A percentile compares a stretch with the other conserved stretches of the same genome.
Conservation (phyloP, 2,888 invertebrate species). For the Norana najaformis region DNA sequence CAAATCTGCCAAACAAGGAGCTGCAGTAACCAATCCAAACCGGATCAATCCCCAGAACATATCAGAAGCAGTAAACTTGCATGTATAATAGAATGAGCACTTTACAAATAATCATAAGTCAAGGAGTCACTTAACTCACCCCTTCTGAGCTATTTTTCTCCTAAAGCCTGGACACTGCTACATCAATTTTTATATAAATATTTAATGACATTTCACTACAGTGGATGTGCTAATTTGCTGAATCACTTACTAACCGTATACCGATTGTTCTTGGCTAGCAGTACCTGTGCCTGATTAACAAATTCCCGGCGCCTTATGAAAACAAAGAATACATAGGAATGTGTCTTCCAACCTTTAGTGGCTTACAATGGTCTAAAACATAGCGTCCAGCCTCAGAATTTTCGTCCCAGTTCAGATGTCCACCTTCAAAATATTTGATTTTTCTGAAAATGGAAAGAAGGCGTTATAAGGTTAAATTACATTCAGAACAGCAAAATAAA, state of each 20-base stretch:
- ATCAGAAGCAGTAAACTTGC: background rate
- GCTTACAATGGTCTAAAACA: conserved; percentile 30
- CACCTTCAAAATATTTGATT: conserved; percentile 30
- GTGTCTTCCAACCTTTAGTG: conserved; percentile 28
- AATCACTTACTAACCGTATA: background rate
- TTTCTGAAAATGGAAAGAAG: conserved; percentile 28
- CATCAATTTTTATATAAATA: too few relatives aligned
- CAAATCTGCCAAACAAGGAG: background rate
- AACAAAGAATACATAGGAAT: conserved; percentile 9
- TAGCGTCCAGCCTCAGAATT: conserved; percentile 28
- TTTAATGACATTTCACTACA: background rate
- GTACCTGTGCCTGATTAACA: background rate
- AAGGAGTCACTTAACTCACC: background rate
- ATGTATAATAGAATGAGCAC: background rate
- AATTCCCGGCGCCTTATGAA: background rate
- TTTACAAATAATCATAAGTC: background rate
- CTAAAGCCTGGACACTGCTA: background rate
- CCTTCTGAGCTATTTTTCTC: background rate
- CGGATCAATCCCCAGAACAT: background rate
- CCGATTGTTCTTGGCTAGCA: background rate
- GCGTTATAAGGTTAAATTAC: background rate
- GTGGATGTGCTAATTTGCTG: too few relatives aligned
- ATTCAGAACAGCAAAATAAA: background rate
- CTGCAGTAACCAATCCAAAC: background rate
- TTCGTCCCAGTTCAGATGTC: conserved; percentile 32